Evolutionary conservation across 2,888 invertebrate species (phyloP), one percentile per base, ranked within the genome.

Genomic region (Odontomyia ornata): DNA sequence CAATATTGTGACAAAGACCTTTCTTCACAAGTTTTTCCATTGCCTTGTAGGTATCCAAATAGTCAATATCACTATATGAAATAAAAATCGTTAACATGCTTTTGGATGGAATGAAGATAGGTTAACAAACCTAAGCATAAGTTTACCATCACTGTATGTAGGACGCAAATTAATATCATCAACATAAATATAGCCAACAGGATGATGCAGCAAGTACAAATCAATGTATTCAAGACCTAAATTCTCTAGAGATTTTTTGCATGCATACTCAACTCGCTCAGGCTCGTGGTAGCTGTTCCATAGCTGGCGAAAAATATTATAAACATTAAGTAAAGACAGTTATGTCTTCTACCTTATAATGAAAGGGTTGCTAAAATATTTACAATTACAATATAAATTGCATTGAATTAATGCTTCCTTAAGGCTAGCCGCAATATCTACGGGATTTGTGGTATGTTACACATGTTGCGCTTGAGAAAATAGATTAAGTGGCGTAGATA

Each of bases 171-270:
- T 82, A 36, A 82, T 79, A 30, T 86, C 86, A 47, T 83, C 80
- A 0, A 83, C 80, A 78, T 80, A 88, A 79, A 82, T 88, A 81
- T 92, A 93, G 0, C 91, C 93, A 84, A 93, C 89, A 0, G 95
- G 96, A 89, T 93, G 92, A 82, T 96, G 96, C 80, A 96, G 92
- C 60, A 96, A 86, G 83, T 92, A 95, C 0, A 95, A 88, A 83
- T 96, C 95, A 71, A 96, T 87, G 83, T 95, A 95, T 0, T 91
- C 89, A 9, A 95, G 83, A 0, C 91, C 91, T 77, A 95, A 88
- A 75, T 90, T 88, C 0, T 87, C 83, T 9, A 95, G 83, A 0
- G 93, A 91, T 69, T 88, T 88, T 73, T 89, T 89, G 80, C 93
- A 88, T 0, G 91, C 90, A 1, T 85, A 83, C 80, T 89, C 88